A percentile compares a stretch with the other conserved stretches of the same genome.
Evolutionary conservation across 37 sponge, comb jelly and placozoan genomes (phyloP).

Genomic region (Theonella swinhoei): DNA sequence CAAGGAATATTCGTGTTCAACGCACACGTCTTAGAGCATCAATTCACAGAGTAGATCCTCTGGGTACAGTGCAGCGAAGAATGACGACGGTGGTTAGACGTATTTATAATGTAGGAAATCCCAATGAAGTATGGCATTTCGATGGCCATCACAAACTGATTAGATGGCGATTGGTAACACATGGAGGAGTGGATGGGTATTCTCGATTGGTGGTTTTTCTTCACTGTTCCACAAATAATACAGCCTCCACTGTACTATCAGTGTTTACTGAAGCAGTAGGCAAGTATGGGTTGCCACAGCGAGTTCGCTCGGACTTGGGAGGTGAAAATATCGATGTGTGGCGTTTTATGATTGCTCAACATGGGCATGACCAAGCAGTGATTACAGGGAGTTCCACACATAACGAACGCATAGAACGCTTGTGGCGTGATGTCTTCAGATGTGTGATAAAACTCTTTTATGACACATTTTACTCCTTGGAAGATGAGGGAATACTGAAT

Average conservation of each 20-base stretch:
- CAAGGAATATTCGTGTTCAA: no score
- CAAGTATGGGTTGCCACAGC: constrained; percentile 33
- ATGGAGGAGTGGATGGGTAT: constrained; percentile 58
- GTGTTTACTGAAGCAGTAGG: constrained; percentile 30
- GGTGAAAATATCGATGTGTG: constrained; percentile 43
- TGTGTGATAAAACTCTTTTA: constrained; percentile 35
- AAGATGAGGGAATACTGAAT: constrained; percentile 26
- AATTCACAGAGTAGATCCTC: constrained; percentile 14
- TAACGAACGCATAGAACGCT: constrained; percentile 49
- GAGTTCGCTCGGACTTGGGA: constrained; percentile 56
- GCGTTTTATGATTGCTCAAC: constrained; percentile 27
- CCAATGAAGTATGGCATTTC: constrained; percentile 58
- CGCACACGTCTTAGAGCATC: not conserved
- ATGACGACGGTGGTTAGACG: not conserved
- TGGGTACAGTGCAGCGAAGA: constrained; percentile 18
- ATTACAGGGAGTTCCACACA: constrained; percentile 42
- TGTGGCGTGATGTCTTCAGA: constrained; percentile 40
- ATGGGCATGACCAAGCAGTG: constrained; percentile 20
- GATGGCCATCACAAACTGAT: constrained; percentile 54
- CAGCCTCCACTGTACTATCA: constrained; percentile 27
- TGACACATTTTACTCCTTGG: constrained; percentile 31
- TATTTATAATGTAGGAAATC: constrained; percentile 38
- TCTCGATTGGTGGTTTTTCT: constrained; percentile 35
- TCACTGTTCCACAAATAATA: constrained; percentile 28
- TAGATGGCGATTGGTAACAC: constrained; percentile 51